Base-by-base conservation (phyloP, 2,113 vertebrate species). In the Mormoops blainvillei region DNA sequence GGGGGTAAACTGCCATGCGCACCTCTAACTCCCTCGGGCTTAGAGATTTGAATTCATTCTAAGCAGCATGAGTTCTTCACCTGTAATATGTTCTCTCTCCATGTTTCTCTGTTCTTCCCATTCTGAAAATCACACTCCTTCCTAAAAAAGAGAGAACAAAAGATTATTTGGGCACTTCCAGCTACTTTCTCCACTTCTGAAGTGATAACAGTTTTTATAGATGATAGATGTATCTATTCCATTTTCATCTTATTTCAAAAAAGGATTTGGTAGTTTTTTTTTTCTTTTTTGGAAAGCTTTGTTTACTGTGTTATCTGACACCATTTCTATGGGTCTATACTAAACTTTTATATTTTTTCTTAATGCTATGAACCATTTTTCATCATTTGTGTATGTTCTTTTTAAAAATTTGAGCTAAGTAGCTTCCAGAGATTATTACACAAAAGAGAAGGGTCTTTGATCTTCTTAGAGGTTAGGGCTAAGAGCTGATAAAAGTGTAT, bases 401-500 rank as follows among this genome's bases (percentile, higher is more conserved):
- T 76, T 45, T 70, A 71, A 85, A 65, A 7, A 41, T 48, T 80
- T 77, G 38, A 94, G 52, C 78, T 95, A 92, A 93, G 91, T 67
- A 93, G 73, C 78, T 87, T n/a, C 26, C 67, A 80, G 48, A 61
- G 56, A 90, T 86, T 95, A 86, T 80, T 96, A 87, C n/a, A 84
- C 41, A 97, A 96, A 97, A 92, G 67, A 91, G 38, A 73, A 91
- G 15, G 52, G 22, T 91, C 93, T 97, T 96, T 97, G 78, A 97
- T 97, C 85, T 94, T 94, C 74, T 94, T 50, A 78, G 50, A 91
- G 91, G 91, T 84, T 96, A 95, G 50, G 83, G 43, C 83, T 97
- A 96, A 97, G 73, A 95, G 90, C 88, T 96, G 93, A 96, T 97
- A 86, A 97, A 97, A 97, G 86, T 97, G 73, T 86, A 65, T 92